Conservation (phyloP, 53 echinoderm and acorn worm species). For the Paelopatides confundens region DNA sequence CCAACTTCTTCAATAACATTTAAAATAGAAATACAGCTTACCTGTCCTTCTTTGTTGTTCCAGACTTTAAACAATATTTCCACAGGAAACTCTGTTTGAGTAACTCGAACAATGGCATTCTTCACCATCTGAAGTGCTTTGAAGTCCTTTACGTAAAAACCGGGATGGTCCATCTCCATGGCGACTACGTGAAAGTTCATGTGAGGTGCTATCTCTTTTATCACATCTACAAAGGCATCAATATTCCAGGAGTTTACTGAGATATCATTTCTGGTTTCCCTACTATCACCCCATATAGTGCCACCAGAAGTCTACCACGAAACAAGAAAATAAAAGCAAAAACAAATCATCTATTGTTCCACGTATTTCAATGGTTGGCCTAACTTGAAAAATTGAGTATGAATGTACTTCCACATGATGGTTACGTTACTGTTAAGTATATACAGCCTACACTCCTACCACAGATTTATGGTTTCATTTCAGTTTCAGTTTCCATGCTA, state of each 20-base stretch:
- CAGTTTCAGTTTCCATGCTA: too few relatives aligned
- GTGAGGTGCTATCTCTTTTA: slow-evolving; percentile 88
- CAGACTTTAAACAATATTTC: slow-evolving; percentile 88
- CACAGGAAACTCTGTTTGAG: slow-evolving; percentile 87
- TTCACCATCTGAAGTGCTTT: slow-evolving; percentile 87
- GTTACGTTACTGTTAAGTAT: too few relatives aligned
- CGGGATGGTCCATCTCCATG: slow-evolving; percentile 86
- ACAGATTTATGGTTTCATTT: too few relatives aligned
- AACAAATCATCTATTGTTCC: too few relatives aligned
- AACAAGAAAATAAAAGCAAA: too few relatives aligned
- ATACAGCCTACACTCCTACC: too few relatives aligned
- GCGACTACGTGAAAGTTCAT: slow-evolving; percentile 92
- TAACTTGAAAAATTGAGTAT: too few relatives aligned
- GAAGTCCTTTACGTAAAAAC: slow-evolving; percentile 79
- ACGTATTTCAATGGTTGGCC: too few relatives aligned
- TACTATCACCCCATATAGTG: slow-evolving; percentile 91
- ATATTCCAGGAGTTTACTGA: slow-evolving; percentile 86
- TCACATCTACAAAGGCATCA: slow-evolving; percentile 86
- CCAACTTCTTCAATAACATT: not conserved
- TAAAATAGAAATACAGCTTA: not conserved
- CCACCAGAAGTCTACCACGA: slow-evolving; percentile 58
- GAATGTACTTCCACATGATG: too few relatives aligned
- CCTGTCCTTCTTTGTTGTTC: slow-evolving; percentile 98
- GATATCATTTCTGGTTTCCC: slow-evolving; percentile 77
- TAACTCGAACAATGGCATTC: slow-evolving; percentile 80